Evolutionary conservation across 2,797 vertebrate genomes (phyloP).

Genomic region (Nannoperca obscura): DNA sequence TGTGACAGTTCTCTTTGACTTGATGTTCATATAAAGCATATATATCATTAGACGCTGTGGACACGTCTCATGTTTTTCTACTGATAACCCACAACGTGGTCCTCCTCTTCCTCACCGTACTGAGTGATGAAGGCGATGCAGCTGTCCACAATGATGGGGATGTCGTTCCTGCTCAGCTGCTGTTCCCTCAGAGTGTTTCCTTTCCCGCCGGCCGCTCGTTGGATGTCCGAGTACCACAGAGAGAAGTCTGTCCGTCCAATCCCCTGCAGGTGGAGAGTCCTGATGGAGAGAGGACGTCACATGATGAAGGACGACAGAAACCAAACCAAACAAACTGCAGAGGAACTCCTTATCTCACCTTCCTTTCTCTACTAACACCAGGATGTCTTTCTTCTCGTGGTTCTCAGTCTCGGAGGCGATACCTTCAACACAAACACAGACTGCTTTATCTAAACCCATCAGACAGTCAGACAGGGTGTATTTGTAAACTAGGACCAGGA

Average conservation of each 20-base stretch:
- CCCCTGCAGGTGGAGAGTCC: slow-evolving; percentile 95
- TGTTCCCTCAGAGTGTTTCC: slow-evolving; percentile 93
- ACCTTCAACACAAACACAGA: slow-evolving; percentile 79
- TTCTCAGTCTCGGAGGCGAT: slow-evolving; percentile 86
- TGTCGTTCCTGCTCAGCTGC: slow-evolving; percentile 95
- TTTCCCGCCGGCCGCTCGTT: slow-evolving; percentile 90
- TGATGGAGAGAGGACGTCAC: slow-evolving; percentile 58
- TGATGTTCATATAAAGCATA: too few species aligned
- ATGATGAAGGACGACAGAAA: not conserved
- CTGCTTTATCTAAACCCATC: not conserved
- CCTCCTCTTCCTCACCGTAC: slow-evolving; percentile 88
- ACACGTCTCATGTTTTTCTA: too few species aligned
- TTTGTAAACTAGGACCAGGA: slow-evolving; percentile 34
- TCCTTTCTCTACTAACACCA: slow-evolving; percentile 95
- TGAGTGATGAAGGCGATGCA: slow-evolving; percentile 98
- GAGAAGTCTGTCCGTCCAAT: slow-evolving; percentile 88
- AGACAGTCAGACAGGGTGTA: not conserved
- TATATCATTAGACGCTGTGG: too few species aligned
- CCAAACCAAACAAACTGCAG: not conserved
- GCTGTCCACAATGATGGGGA: slow-evolving; percentile 97
- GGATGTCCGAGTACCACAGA: slow-evolving; percentile 92
- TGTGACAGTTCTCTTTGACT: too few species aligned
- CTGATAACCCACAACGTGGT: too few species aligned
- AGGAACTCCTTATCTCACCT: slow-evolving; percentile 82
- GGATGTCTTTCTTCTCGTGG: slow-evolving; percentile 93